Evolutionary conservation across 2,888 invertebrate genomes (phyloP).

Genomic region (Acanthococcus lagerstroemiae): DNA sequence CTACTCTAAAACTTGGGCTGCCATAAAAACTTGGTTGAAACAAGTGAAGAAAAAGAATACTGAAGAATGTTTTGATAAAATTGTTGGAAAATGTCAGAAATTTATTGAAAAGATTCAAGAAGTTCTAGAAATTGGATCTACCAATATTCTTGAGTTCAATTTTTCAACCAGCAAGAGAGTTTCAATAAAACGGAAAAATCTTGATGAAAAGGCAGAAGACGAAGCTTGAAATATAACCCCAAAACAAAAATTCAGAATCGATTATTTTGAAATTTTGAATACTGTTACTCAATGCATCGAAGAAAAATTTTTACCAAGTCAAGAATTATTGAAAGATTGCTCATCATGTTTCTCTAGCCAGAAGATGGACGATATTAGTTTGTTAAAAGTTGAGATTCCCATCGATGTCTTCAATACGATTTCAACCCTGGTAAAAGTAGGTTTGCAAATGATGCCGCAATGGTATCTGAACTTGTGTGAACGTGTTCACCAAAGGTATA

Average conservation of each 20-base stretch:
- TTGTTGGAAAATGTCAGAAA: not conserved
- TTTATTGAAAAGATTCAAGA: constrained; percentile 2
- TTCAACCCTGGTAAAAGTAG: no score
- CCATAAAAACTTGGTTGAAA: not conserved
- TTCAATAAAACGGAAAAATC: not conserved
- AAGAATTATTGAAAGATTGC: not conserved
- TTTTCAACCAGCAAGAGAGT: not conserved
- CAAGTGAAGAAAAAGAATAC: not conserved
- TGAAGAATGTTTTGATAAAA: not conserved
- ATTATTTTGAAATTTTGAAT: not conserved
- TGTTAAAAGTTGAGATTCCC: not conserved
- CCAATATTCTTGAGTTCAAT: not conserved
- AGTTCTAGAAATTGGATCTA: not conserved
- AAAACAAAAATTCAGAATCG: not conserved
- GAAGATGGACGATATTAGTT: not conserved
- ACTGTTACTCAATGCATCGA: not conserved
- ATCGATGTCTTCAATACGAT: not conserved
- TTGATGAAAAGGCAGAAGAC: constrained; percentile 4
- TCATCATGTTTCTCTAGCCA: not conserved
- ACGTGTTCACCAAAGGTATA: no score
- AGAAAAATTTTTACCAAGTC: not conserved
- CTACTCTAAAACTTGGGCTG: not conserved
- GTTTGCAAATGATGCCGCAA: no score
- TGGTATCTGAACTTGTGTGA: no score
- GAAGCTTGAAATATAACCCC: not conserved